Conservation (phyloP, 92 coral and sea anemone species). For the Epizoanthus fatuus region DNA sequence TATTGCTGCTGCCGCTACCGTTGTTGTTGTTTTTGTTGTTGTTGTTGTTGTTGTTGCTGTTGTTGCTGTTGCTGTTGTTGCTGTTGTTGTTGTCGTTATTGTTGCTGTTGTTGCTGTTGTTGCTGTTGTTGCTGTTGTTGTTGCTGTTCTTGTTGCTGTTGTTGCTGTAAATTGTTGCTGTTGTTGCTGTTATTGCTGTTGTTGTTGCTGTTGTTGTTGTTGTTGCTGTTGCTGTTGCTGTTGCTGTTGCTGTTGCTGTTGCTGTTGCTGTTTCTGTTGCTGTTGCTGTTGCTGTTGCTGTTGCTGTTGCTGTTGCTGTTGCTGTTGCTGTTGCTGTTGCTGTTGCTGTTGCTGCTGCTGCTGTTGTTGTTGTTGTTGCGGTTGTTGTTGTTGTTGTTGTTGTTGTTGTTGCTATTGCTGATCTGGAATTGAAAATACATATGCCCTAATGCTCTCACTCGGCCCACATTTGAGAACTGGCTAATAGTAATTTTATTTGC, state of each 20-base stretch:
- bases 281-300: background rate
- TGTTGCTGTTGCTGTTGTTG: too few relatives aligned
- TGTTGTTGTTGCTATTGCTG: background rate
- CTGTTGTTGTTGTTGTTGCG: background rate
- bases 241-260: background rate
- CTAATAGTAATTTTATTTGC: too few relatives aligned
- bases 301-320: background rate
- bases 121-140: too few relatives aligned
- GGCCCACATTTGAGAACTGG: too few relatives aligned
- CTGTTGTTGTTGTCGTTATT: too few relatives aligned
- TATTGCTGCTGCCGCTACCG: too few relatives aligned
- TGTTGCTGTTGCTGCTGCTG: background rate
- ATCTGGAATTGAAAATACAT: background rate
- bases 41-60: too few relatives aligned
- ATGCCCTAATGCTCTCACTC: too few relatives aligned
- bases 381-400: background rate
- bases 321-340: background rate
- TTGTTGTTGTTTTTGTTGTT: too few relatives aligned
- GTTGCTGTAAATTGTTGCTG: constrained; percentile 3
- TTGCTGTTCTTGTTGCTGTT: background rate
- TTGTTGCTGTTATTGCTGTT: background rate
- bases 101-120: too few relatives aligned
- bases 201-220: constrained; percentile 1
- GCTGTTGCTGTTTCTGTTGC: background rate
- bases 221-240: background rate